Evolutionary conservation across 2,797 vertebrate genomes (phyloP).

Genomic region (Artibeus jamaicensis): DNA sequence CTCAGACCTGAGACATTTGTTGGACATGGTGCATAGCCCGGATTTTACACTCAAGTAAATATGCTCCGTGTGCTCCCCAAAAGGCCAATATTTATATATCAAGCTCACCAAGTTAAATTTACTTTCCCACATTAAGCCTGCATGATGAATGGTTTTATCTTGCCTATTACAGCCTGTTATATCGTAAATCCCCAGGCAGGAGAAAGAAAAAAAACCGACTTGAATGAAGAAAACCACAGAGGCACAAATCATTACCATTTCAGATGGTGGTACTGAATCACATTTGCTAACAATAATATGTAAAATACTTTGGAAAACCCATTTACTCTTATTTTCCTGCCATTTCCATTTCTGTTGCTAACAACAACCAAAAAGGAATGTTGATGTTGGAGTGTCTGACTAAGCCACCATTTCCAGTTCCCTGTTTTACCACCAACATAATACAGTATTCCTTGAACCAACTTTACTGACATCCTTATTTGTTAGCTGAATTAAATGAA

Average conservation of each 20-base stretch:
- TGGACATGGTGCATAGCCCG: constrained; percentile 26
- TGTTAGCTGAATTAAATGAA: constrained; percentile 18
- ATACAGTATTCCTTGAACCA: neutral
- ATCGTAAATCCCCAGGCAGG: constrained; percentile 65
- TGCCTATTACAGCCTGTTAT: constrained; percentile 68
- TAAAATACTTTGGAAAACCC: constrained; percentile 50
- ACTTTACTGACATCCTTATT: constrained; percentile 18
- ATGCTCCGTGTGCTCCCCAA: constrained; percentile 56
- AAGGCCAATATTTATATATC: constrained; percentile 75
- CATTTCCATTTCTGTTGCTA: constrained; percentile 58
- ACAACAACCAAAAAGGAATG: constrained; percentile 3
- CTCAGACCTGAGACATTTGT: constrained; percentile 31
- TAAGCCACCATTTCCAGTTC: constrained; percentile 23
- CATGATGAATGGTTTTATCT: constrained; percentile 76
- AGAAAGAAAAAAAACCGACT: constrained; percentile 8
- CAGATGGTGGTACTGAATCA: constrained; percentile 46
- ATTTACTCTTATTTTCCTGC: constrained; percentile 47
- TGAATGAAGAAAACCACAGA: constrained; percentile 49
- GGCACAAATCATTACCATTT: constrained; percentile 53
- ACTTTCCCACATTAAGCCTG: constrained; percentile 68
- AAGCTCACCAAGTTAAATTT: constrained; percentile 73
- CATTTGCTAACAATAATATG: constrained; percentile 63
- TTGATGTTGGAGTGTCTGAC: constrained; percentile 33
- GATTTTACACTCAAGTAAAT: constrained; percentile 64
- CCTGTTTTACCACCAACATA: constrained; percentile 36